Evolutionary conservation across 2,113 vertebrate species (phyloP), one percentile per base, ranked within the genome.

Genomic region (Aldabrachelys gigantea): DNA sequence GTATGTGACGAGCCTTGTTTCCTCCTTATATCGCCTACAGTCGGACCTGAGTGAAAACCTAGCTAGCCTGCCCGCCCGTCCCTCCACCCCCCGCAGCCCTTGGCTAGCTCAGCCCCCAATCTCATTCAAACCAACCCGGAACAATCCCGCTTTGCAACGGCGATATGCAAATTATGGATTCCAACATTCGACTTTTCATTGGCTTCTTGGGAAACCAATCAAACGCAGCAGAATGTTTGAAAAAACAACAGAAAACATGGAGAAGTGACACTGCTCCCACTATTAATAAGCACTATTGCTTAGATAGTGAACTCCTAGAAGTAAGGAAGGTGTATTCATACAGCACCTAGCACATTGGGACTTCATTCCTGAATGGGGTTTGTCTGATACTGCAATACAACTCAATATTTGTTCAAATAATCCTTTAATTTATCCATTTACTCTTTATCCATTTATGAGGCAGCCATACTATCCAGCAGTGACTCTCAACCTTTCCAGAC

Each of bases 1-100:
- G 1, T 19, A 21, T 3, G 0, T 7, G 3, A 21, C 1, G 3
- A 8, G 1, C 7, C 19, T 5, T 10, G 11, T 10, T 27, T 59
- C 57, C 11, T 5, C 27, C 4, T 59, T 59, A 59, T 31, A 7
- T 6, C 7, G 29, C 6, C 13, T 65, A 16, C 4, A 6, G 3
- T 35, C 59, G 6, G 59, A 65, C 59, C 59, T 65, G 59, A 65
- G 59, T 65, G 59, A 65, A 17, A 14, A 65, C 59, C 14, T 31
- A 59, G 27, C 10, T 56, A 56, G 56, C 56, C 25, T 29, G 27
- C 57, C 8, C 53, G 21, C n/a, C n/a, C n/a, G n/a, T n/a, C 9
- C 53, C 44, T 7, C 44, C 44, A 6, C 5, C 53, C 53, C 53
- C 53, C 19, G 1, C 53, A 1, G 10, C 56, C 9, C 25, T 57